Base-by-base conservation (phyloP, 2,797 vertebrate species). In the Myotis planiceps region DNA sequence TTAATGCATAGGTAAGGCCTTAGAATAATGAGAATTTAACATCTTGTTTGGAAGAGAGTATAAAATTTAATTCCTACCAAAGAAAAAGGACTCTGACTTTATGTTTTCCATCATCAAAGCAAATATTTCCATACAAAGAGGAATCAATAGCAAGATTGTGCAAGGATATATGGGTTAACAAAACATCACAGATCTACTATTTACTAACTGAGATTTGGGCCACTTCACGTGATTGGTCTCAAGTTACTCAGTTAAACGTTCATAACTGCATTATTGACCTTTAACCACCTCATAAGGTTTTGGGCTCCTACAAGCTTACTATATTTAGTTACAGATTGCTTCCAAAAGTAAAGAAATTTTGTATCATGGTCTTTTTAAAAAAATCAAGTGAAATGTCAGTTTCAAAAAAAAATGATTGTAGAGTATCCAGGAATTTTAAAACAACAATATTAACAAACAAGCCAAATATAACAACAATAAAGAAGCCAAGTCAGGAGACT, bases 11-110 rank as follows among this genome's bases (percentile, higher is more conserved):
- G 65, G 80, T 82, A 21, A 92, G n/a, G 10, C 27, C 53, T 92
- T 69, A 90, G 34, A 88, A 69, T n/a, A 93, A 45, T 27, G 65
- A 18, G 12, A 87, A 89, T 92, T 92, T 95, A 93, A 75, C 51
- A 86, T 9, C 29, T 75, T 63, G 13, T 19, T 72, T 96, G 10
- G 23, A 84, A 94, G 19, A 95, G 6, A 88, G 21, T 75, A 5
- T 63, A 88, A 88, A 65, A 89, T 78, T 78, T 72, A 78, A 78
- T 72, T 90, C 15, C 16, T 23, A 78, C 42, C 6, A 27, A 10
- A 86, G 39, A 55, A 65, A 69, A 82, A 79, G n/a, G 15, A 71
- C 6, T 42, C 18, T 63, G 18, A 39, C 7, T 65, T 53, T 58
- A 80, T 45, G 2, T 76, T 81, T 92, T 13, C 34, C 10, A 49